Evolutionary conservation across 2,797 vertebrate species (phyloP), one percentile per base, ranked within the genome.

Genomic region (Lepus townsendii): DNA sequence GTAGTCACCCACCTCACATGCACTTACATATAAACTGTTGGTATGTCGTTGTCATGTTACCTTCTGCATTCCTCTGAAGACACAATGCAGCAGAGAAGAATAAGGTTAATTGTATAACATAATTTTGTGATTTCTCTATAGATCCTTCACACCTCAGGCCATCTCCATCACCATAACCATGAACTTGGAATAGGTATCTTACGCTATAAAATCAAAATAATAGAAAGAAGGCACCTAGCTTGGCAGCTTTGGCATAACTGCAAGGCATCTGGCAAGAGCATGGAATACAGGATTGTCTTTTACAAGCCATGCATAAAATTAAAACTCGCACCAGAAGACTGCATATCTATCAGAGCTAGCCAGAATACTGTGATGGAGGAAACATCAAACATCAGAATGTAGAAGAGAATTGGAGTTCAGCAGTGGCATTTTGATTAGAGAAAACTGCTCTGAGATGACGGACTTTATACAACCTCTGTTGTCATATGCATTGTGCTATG

Each of bases 121-220:
- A 32, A 42, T 17, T 72, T 83, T 47, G 19, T 57, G 54, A 47
- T 27, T 85, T 85, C 52, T 3, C 22, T 30, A 66, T 26, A 68
- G 24, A 85, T 0, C 11, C 0, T 47, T 14, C 0, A 14, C 7
- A 30, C 11, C 11, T 5, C 7, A 22, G 68, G 3, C 11, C 38
- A 38, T 5, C 26, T 35, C 2, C 12, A 66, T 9, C 13, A n/a
- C 7, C 20, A 85, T 32, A 71, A 27, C 22, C 19, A 87, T 54
- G 47, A 60, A 63, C 24, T 69, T 54, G 20, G 11, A 19, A 60
- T 3, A 50, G 20, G 27, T 42, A 63, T 6, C 0, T 57, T 38
- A 20, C 1, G 50, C 24, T 38, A 38, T 30, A 82, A n/a, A 83
- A 35, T 8, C 6, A 82, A 80, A 68, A 27, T 54, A 26, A 54